These are phyloP conservation scores for Pogonomyrmex barbatus DNA, from an alignment of 1,140 invertebrate genomes.

Conservation along the genomic window DNA sequence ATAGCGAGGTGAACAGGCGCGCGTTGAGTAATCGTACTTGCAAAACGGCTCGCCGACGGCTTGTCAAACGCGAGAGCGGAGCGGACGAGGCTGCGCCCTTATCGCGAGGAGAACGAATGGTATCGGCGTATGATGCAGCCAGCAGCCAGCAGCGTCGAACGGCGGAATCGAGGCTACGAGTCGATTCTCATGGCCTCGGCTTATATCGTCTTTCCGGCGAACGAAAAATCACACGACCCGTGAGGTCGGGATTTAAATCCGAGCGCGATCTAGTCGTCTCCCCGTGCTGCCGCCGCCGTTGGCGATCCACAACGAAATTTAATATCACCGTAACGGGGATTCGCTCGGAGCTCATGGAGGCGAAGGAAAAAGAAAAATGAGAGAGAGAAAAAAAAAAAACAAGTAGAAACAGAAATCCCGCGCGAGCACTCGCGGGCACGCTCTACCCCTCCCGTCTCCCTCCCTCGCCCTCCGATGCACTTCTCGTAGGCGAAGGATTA, in stretches of 20 bases:
- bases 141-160: constrained; percentile 62
- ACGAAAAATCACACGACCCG: constrained; percentile 74
- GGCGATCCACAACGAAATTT: constrained; percentile 46
- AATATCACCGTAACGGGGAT: constrained; percentile 49
- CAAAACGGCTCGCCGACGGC: constrained; percentile 42
- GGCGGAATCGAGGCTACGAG: constrained; percentile 78
- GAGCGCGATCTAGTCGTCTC: constrained; percentile 50
- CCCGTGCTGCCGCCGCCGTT: constrained; percentile 34
- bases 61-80: constrained; percentile 37
- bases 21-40: constrained; percentile 21
- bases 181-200: constrained; percentile 79
- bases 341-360: neutral
- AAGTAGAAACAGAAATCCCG: neutral
- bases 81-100: constrained; percentile 77
- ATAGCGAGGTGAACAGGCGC: neutral
- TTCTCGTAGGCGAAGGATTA: constrained; percentile 29
- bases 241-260: constrained; percentile 70
- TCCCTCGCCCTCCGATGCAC: neutral
- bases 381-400: too few species aligned
- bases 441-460: neutral
- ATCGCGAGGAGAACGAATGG: constrained; percentile 71
- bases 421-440: neutral
- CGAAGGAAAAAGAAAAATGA: neutral
- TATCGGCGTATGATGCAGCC: constrained; percentile 67
- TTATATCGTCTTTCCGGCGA: constrained; percentile 75